Evolutionary conservation across 2,888 invertebrate species (phyloP), one percentile per base, ranked within the genome.

Genomic region (Crepidodera aurea): DNA sequence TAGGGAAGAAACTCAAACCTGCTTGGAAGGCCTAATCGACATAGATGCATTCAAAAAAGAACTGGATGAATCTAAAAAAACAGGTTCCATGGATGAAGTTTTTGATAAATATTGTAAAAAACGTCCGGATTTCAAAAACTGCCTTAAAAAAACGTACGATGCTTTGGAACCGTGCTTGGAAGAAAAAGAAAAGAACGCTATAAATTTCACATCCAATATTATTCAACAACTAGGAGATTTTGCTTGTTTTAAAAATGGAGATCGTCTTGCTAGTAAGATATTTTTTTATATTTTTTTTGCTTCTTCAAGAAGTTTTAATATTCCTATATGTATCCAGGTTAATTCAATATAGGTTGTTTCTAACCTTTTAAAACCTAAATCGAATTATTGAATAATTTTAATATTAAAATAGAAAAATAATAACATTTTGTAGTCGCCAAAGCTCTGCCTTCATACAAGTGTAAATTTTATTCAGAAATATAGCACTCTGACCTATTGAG

Each of bases 11-110:
- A 77, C 90, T 0, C 75, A 79, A 51, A 77, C 81, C 0, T 93
- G 93, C 73, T 67, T 90, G 0, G 79, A 82, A 60, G 78, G 76
- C 0, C 80, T 91, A 13, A 82, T 91, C 0, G 85, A 92, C 74
- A 62, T 76, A 19, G 84, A 83, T 0, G 77, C 81, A 10, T 77
- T 92, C 37, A 83, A 88, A 66, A 73, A 82, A 2, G 85, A 86
- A 69, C 81, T 86, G 61, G 83, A 84, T 42, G 73, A 72, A 15
- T 82, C 85, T 0, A 83, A 82, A 67, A 83, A 84, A 2, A 83
- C 80, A 16, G 86, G 86, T 6, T 84, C 84, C 32, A 77, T 86
- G 65, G 86, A 86, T 66, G 76, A 78, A 15, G 85, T 86, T 1
- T 86, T 86, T 66, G 82, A 81, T 57, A 84, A 84, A 66, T 85